Base-by-base conservation (phyloP, 2,888 invertebrate genomes). In the Myathropa florea region DNA sequence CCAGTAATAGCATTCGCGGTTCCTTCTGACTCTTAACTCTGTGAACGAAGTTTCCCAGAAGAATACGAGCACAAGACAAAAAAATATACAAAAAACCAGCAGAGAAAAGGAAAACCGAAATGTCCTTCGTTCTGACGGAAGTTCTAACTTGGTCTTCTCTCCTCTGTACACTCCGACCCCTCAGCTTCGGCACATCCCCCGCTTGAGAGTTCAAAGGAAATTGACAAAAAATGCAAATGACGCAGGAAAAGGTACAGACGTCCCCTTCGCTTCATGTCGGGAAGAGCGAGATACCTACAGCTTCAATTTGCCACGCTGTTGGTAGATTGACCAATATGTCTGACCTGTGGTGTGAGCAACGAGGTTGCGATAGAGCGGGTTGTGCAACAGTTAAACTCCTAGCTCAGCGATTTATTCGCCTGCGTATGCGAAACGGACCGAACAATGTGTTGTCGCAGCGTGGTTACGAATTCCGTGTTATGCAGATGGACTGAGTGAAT, bases 191-290 rank as follows among this genome's bases (percentile, higher is more conserved):
- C 30, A 24, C 68, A 60, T 59, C 36, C 60, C 30, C 28, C 55
- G 12, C 23, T 36, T 33, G 67, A 6, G 7, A 70, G 63, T 73
- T 75, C 59, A 75, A 71, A 71, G 82, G 64, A 86, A 86, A 86
- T 83, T 75, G 86, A 86, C 86, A 83, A 86, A 86, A 86, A 86
- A 86, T 86, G 86, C 86, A 86, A 86, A 86, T 86, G 86, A 83
- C 28, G 70, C 83, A 79, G n/a, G 55, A 79, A 86, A 86, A 78
- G 83, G 78, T 79, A 83, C 71, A 63, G 53, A 23, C 9, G 68
- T n/a, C 73, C 71, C 68, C 59, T 28, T 53, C 36, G 36, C 46
- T 10, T 10, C 6, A 33, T n/a, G n/a, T n/a, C n/a, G n/a, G n/a
- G n/a, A n/a, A n/a, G n/a, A 18, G 18, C 7, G 18, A 68, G 61